Percentiles rank a stretch among this genome's conserved stretches.
Conservation (phyloP, 2,113 vertebrate genomes). For the Larimichthys polyactis region DNA sequence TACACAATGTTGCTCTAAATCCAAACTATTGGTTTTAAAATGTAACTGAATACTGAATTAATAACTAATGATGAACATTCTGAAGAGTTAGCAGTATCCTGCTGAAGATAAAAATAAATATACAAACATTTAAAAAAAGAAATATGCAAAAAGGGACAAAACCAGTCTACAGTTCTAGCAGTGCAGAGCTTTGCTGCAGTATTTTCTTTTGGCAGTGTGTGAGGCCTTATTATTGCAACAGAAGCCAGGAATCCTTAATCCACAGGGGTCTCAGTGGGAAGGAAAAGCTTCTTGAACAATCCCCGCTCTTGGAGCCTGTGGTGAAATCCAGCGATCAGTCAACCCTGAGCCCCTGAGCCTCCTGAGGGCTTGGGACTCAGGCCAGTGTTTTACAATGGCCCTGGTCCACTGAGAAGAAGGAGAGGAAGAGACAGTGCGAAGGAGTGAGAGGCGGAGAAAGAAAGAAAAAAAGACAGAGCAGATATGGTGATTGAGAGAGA, state of each 20-base stretch:
- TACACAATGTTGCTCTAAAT: not conserved
- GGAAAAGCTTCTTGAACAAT: constrained; percentile 74
- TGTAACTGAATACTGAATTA: not conserved
- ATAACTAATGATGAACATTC: too few species aligned
- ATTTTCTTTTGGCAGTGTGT: constrained; percentile 68
- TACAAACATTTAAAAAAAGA: not conserved
- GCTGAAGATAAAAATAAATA: not conserved
- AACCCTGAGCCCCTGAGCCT: constrained; percentile 75
- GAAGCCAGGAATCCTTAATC: constrained; percentile 79
- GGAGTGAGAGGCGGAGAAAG: not conserved
- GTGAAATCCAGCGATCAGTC: constrained; percentile 79
- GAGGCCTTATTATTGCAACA: constrained; percentile 77
- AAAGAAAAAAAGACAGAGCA: constrained; percentile 11
- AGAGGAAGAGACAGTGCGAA: constrained; percentile 15
- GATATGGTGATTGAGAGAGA: constrained; percentile 38
- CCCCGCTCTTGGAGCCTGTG: constrained; percentile 70
- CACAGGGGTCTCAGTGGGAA: constrained; percentile 76
- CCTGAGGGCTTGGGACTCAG: constrained; percentile 70
- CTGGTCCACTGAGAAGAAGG: constrained; percentile 33
- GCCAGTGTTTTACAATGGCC: constrained; percentile 72
- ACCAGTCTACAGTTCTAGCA: constrained; percentile 33
- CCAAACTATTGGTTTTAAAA: not conserved
- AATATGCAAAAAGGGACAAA: not conserved
- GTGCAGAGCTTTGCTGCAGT: constrained; percentile 55
- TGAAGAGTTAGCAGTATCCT: not conserved